Conservation (phyloP, 2,888 invertebrate species). For the Temnothorax rugatulus region DNA sequence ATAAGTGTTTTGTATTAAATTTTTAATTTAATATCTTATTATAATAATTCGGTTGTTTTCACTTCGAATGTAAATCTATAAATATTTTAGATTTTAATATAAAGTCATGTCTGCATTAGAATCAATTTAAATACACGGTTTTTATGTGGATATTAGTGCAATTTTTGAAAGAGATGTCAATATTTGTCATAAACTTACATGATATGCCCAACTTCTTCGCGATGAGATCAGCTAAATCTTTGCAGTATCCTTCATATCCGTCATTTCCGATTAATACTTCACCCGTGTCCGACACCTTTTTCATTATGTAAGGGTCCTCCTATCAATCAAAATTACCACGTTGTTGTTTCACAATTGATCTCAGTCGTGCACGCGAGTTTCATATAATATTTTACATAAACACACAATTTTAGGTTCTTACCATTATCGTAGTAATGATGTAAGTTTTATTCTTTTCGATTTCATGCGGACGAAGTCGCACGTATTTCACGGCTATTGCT, state of each 20-base stretch:
- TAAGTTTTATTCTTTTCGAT: conserved; percentile 95
- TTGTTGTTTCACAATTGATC: background rate
- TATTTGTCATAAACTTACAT: conserved; percentile 89
- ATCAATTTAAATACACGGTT: background rate
- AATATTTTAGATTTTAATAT: background rate
- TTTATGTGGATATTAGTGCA: background rate
- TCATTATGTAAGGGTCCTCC: conserved; percentile 96
- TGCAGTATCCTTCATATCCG: conserved; percentile 95
- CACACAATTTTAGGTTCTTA: conserved; percentile 84
- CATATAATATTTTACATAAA: background rate
- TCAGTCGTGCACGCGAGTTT: background rate
- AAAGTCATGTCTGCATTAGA: background rate
- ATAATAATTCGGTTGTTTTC: background rate
- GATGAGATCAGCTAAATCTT: conserved; percentile 95
- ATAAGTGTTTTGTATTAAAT: background rate
- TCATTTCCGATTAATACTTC: conserved; percentile 91
- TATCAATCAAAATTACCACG: conserved; percentile 76
- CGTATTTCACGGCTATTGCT: conserved; percentile 92
- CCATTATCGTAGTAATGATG: conserved; percentile 94
- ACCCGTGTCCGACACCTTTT: conserved; percentile 89
- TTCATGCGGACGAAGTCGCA: conserved; percentile 91
- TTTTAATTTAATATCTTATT: background rate
- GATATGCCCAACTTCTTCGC: conserved; percentile 93
- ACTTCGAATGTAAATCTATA: background rate
- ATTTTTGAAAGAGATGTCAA: background rate